A percentile compares a stretch with the other conserved stretches of the same genome.
Evolutionary conservation across 2,888 invertebrate species (phyloP).

Genomic region (Alsophila aescularia): DNA sequence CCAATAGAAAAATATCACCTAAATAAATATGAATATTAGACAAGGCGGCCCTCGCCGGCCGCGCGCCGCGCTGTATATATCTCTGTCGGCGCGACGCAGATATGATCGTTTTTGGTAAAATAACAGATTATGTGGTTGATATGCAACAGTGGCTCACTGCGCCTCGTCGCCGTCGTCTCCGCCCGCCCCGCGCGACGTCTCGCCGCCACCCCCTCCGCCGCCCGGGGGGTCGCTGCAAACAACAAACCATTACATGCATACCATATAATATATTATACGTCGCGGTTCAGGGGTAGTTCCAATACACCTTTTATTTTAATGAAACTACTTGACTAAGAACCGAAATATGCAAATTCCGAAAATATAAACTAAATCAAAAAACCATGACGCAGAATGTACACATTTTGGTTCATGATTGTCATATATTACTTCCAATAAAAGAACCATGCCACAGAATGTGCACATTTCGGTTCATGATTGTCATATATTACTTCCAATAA

Average conservation of each 20-base stretch:
- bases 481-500: too few species aligned
- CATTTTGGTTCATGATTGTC: too few species aligned
- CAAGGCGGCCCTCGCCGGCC: slow-evolving; percentile 52
- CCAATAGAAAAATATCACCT: slow-evolving; percentile 85
- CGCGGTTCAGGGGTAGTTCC: neutral
- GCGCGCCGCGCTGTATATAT: slow-evolving; percentile 44
- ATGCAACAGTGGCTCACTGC: slow-evolving; percentile 54
- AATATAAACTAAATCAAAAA: too few species aligned
- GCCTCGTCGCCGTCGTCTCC: slow-evolving; percentile 39
- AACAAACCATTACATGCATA: neutral
- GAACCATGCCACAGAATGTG: too few species aligned
- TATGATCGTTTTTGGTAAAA: slow-evolving; percentile 72
- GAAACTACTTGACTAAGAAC: too few species aligned
- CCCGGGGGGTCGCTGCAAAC: slow-evolving; percentile 42
- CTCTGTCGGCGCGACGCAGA: slow-evolving; percentile 45
- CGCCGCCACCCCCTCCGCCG: slow-evolving; percentile 40
- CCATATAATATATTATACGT: neutral
- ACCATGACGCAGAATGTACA: too few species aligned
- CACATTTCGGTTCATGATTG: too few species aligned
- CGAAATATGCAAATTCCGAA: too few species aligned
- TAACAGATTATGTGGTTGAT: slow-evolving; percentile 76
- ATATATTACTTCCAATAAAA: too few species aligned
- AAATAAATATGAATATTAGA: slow-evolving; percentile 81
- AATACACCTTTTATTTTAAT: too few species aligned
- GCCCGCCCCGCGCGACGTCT: slow-evolving; percentile 41